Evolutionary conservation across 92 coral and sea anemone genomes (phyloP), one percentile per base, ranked within the genome.

Genomic region (Palythoa grandiflora): DNA sequence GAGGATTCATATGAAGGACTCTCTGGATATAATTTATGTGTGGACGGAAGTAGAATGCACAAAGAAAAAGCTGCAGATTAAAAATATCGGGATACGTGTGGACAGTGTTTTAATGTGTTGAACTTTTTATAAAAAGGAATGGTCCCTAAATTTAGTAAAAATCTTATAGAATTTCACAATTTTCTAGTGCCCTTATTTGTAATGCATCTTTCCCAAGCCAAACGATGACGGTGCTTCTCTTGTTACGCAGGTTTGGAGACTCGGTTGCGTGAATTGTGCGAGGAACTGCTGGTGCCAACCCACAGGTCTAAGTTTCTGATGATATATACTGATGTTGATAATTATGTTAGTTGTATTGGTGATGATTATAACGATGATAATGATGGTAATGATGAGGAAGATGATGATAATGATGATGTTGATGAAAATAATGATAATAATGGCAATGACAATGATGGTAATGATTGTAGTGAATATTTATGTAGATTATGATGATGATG

Each of bases 231-330:
- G 6, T 12, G 1, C 21, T 68, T 19, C 9, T 17, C 38, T 19
- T 10, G 12, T 55, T 2, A 11, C 84, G 38, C 87, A 96, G 99
- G 99, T 10, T 77, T 96, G 78, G 99, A 96, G 71, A 71, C 94
- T 21, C 92, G 99, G 10, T 90, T 96, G 15, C 93, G 99, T 38
- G 99, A 96, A 50, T 84, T 96, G 63, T 96, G 99, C 54, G 95
- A 94, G 63, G 99, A 96, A 71, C 73, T 96, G 47, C 94, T 96
- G 79, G 99, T 96, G 20, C 99, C 99, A 40, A 95, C 93, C 12
- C 96, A 91, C 91, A 95, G 98, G 99, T 95, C 51, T 36, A 88
- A 36, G 6, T 6, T 57, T 19, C 16, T 70, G 75, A 38, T 36
- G 28, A 17, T 6, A n/a, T 14, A 20, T 65, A 37, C 5, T 65